Base-by-base conservation (phyloP, 1,140 invertebrate species). In the Kradibia gibbosae region DNA sequence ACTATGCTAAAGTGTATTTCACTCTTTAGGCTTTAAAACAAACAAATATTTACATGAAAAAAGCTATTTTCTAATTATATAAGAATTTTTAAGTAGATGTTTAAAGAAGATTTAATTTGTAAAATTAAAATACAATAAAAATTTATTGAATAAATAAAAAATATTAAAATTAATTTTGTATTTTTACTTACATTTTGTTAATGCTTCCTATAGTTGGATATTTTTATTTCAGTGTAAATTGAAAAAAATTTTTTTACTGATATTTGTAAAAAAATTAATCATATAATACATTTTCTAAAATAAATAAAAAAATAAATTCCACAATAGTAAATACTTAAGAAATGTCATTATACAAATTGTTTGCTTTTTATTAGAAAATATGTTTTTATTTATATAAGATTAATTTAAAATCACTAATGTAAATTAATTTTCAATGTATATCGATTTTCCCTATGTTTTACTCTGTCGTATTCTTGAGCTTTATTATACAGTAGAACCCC, bases 401-500 rank as follows among this genome's bases (percentile, higher is more conserved):
- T 8, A 67, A 39, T 67, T 15, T 67, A 3, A n/a, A 50, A 50
- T 11, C 22, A 74, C 87, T 84, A 91, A 75, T 91, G 90, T 72
- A 91, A 82, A 88, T 91, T 91, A 55, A 91, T 84, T 88, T 91
- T 91, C 13, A 88, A 88, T n/a, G 86, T 85, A 74, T 86, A 85
- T 78, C 86, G 84, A 8, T 85, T 77, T 84, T 87, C 88, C n/a
- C 87, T 83, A 65, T 83, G 86, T 82, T 89, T 89, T 15, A 87
- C 67, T 84, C 85, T 89, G 85, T 94, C 93, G 78, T 93, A 93
- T 85, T 93, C 90, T 88, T 93, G 93, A 50, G 94, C 94, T 88
- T 93, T 94, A 87, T 96, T 97, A 88, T 97, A 97, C 17, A 96
- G 86, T 36, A 97, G 90, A 60, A 97, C 96, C 65, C 96, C 96